Conservation (phyloP, 2,888 invertebrate genomes). For the Arge pagana region DNA sequence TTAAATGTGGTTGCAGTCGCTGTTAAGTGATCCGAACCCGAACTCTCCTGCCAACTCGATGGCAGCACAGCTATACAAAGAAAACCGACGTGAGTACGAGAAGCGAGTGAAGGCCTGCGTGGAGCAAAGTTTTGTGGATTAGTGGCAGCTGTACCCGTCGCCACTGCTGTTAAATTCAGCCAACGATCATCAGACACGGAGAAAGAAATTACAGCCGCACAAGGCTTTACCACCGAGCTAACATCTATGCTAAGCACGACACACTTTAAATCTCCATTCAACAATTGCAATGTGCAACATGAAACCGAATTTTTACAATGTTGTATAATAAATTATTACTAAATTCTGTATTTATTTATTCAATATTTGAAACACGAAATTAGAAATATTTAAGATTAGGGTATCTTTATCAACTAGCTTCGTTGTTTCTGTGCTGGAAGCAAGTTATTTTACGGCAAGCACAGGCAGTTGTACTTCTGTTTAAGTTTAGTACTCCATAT, state of each 20-base stretch:
- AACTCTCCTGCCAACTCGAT: conserved; percentile 99
- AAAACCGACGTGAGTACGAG: conserved; percentile 98
- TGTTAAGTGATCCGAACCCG: conserved; percentile 99
- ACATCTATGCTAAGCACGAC: conserved; percentile 50
- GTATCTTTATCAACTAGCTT: conserved; percentile 36
- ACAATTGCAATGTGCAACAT: conserved; percentile 44
- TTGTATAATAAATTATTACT: conserved; percentile 57
- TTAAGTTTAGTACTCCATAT: conserved; percentile 45
- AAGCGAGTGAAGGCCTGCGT: conserved; percentile 99
- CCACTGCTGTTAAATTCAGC: conserved; percentile 32
- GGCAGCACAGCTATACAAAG: conserved; percentile 99
- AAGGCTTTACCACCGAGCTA: conserved; percentile 49
- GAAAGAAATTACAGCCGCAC: conserved; percentile 43
- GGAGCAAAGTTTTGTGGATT: conserved; percentile 98
- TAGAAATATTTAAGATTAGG: conserved; percentile 44
- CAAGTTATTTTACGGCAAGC: conserved; percentile 33
- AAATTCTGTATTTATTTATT: conserved; percentile 58
- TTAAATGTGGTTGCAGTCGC: conserved; percentile 79
- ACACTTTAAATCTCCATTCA: conserved; percentile 42
- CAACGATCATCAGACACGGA: conserved; percentile 41
- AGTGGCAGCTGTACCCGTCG: conserved; percentile 56
- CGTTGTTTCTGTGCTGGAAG: conserved; percentile 29
- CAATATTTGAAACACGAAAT: conserved; percentile 41
- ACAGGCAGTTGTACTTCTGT: conserved; percentile 41
- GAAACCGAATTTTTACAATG: conserved; percentile 55